Evolutionary conservation across 2,888 invertebrate genomes (phyloP).

Genomic region (Acronicta aceris): DNA sequence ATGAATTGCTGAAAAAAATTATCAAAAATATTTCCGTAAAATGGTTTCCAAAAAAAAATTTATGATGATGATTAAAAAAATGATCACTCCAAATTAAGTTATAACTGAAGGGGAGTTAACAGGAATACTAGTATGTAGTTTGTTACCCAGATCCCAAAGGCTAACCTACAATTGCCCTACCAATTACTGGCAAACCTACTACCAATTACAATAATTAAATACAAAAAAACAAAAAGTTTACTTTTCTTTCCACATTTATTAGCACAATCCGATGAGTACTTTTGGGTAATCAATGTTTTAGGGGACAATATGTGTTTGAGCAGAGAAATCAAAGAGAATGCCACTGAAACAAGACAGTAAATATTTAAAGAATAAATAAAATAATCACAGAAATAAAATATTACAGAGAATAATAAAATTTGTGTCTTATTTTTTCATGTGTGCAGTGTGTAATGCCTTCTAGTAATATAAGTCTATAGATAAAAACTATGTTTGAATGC

Average conservation of each 20-base stretch:
- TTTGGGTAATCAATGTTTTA: slow-evolving; percentile 1
- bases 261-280: slow-evolving; percentile 1
- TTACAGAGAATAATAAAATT: neutral
- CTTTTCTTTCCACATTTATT: slow-evolving; percentile 4
- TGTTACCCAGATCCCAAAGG: too few species aligned
- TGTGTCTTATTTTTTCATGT: neutral
- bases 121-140: too few species aligned
- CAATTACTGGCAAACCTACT: neutral
- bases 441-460: neutral
- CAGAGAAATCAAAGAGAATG: neutral
- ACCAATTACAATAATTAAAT: neutral
- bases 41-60: too few species aligned
- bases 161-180: too few species aligned
- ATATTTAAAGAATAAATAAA: neutral
- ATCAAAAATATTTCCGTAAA: too few species aligned
- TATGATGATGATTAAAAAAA: too few species aligned
- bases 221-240: slow-evolving; percentile 6
- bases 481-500: slow-evolving; percentile 1
- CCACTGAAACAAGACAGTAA: slow-evolving; percentile 12
- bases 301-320: slow-evolving; percentile 4
- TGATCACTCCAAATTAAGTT: too few species aligned
- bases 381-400: too few species aligned
- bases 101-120: too few species aligned
- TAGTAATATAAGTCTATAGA: slow-evolving; percentile 1
- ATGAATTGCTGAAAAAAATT: too few species aligned